Evolutionary conservation across 2,113 vertebrate genomes (phyloP), one percentile per base, ranked within the genome.

Genomic region (Silurus glanis): DNA sequence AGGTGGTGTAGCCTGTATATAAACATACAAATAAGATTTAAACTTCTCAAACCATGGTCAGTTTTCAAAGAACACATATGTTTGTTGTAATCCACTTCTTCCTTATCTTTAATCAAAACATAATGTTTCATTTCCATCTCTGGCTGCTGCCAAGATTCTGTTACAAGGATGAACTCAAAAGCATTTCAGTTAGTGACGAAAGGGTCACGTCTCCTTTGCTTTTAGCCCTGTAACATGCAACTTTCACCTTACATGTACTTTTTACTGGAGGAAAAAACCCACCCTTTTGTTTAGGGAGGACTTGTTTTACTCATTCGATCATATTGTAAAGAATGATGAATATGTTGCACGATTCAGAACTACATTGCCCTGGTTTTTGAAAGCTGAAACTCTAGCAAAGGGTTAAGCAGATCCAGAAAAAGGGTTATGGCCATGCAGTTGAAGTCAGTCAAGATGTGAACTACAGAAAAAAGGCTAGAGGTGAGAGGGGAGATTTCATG

Each of bases 41-140:
- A 80, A 82, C n/a, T 62, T 85, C 67, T 67, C 71, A 64, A 74
- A 83, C 62, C 67, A 71, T 56, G 37, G 56, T 47, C 71, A 19
- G 25, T 85, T 76, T 87, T 80, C 72, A 83, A 88, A 76, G 21
- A 80, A 75, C 62, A 14, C 23, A 51, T 61, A 86, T 56, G 76
- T 83, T 89, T 66, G 55, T 62, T 80, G 47, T 82, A 90, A 79
- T 82, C 64, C 64, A 25, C 80, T 82, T 64, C 83, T 56, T 74
- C 69, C 72, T 85, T 86, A 87, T 89, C 86, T 88, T 89, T 85
- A 90, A 88, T 86, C 83, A 89, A 80, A 86, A 82, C 58, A 56
- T 66, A 83, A 87, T 82, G 78, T 86, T 88, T 87, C 83, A 90
- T 90, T 86, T 58, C 81, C 83, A 81, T 85, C 80, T 62, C 59